Conservation (phyloP, 2,888 invertebrate genomes). For the Campopleginae sp. region DNA sequence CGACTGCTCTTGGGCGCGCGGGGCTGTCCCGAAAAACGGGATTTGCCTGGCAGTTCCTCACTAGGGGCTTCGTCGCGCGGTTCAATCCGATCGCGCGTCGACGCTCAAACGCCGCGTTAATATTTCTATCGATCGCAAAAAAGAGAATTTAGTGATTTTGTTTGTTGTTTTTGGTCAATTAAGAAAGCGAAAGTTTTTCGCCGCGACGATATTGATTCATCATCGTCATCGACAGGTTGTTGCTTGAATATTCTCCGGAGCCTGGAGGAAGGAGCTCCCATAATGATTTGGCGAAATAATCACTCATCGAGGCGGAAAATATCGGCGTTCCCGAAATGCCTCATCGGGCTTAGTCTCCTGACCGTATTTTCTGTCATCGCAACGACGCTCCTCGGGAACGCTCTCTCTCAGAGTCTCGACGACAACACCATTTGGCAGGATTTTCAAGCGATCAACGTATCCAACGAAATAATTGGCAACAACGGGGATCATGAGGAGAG, state of each 20-base stretch:
- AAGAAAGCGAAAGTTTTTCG: constrained; percentile 14
- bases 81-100: constrained; percentile 33
- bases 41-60: constrained; percentile 41
- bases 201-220: constrained; percentile 50
- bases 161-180: constrained; percentile 4
- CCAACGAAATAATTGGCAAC: not conserved
- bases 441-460: constrained; percentile 20
- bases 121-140: not conserved
- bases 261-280: constrained; percentile 44
- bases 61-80: constrained; percentile 22
- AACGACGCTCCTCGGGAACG: constrained; percentile 69
- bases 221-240: constrained; percentile 67
- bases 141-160: no score
- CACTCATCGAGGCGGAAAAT: constrained; percentile 25
- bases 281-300: constrained; percentile 33
- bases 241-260: constrained; percentile 36
- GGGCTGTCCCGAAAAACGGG: constrained; percentile 18
- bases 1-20: constrained; percentile 26
- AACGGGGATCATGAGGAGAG: constrained; percentile 25
- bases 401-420: constrained; percentile 69
- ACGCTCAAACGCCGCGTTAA: not conserved
- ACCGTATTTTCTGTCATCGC: constrained; percentile 62
- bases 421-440: constrained; percentile 46
- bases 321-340: constrained; percentile 34
- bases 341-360: constrained; percentile 54